Percentiles rank a stretch among this genome's conserved stretches.
phyloP scores from a whole-genome alignment of 2,113 vertebrate species.

The Malaclemys terrapin region DNA sequence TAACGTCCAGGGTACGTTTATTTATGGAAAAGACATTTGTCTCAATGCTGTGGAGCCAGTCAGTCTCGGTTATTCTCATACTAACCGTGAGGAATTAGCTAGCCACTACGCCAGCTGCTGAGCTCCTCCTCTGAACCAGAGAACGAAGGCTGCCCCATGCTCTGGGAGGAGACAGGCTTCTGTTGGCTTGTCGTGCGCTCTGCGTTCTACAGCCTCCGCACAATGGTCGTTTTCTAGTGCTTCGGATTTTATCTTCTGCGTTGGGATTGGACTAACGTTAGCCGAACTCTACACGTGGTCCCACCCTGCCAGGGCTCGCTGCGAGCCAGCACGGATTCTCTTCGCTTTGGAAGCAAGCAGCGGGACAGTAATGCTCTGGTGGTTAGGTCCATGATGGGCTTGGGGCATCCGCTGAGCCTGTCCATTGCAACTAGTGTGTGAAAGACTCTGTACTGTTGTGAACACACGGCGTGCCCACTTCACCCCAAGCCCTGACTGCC shows the following conservation, averaged over 20 bases:
- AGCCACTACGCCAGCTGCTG: no score
- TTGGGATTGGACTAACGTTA: background rate
- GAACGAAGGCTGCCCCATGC: background rate
- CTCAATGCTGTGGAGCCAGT: no score
- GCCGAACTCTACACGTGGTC: background rate
- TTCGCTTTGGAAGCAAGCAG: background rate
- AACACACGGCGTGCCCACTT: background rate
- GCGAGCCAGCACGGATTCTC: background rate
- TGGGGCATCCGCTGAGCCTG: background rate
- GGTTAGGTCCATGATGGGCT: background rate
- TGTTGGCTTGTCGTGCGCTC: background rate
- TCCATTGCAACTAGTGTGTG: background rate
- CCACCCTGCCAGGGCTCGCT: background rate
- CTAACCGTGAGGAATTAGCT: background rate
- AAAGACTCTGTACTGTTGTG: background rate
- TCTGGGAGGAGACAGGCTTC: background rate
- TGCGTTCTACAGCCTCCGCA: background rate
- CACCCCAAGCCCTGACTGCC: no score
- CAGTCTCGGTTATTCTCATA: background rate
- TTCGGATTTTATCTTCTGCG: background rate
- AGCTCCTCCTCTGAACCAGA: background rate
- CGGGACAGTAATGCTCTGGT: background rate
- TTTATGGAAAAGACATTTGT: no score
- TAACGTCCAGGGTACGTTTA: no score
- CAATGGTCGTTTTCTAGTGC: background rate